Evolutionary conservation across 2,888 invertebrate species (phyloP), one percentile per base, ranked within the genome.

Genomic region (Drosophila anceps): DNA sequence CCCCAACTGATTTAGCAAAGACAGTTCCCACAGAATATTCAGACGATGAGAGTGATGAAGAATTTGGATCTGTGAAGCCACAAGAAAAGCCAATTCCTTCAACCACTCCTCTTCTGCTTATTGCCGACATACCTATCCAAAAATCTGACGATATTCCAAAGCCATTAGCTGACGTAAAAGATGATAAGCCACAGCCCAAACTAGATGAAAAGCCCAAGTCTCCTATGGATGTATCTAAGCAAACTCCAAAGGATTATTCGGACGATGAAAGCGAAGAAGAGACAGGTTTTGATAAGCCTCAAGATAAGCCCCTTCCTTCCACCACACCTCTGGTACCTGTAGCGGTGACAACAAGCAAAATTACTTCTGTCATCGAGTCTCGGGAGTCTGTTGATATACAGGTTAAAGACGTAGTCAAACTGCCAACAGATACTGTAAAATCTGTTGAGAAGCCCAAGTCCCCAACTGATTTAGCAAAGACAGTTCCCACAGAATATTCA

Each of bases 21-120:
- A 12, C 2, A 27, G 24, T n/a, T 55, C 50, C 39, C 3, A 64
- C 50, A 15, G 53, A 43, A 33, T 54, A 41, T 31, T 59, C 53
- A 1, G 64, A 53, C 18, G 48, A 46, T 43, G 54, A 69, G 18
- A 64, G 58, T 29, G 58, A 59, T 46, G 41, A 43, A 24, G 69
- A 69, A 39, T 29, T 50, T 20, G 65, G 48, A 20, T 27, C 43
- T 35, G 51, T 24, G n/a, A 41, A 41, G 24, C 39, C 64, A 24
- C 50, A 44, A 55, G 37, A 59, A 18, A 59, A 29, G 18, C 35
- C 33, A 44, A 15, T 37, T 55, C 43, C 53, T 3, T 54, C 54
- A 13, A 15, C 27, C 18, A 37, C 37, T 15, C 44, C 62, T 0
- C 37, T 59, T 43, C 43, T 20, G 43, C 43, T 20, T 10, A 12